phyloP scores from a whole-genome alignment of 1,140 invertebrate species.

The Diuraphis noxia region DNA sequence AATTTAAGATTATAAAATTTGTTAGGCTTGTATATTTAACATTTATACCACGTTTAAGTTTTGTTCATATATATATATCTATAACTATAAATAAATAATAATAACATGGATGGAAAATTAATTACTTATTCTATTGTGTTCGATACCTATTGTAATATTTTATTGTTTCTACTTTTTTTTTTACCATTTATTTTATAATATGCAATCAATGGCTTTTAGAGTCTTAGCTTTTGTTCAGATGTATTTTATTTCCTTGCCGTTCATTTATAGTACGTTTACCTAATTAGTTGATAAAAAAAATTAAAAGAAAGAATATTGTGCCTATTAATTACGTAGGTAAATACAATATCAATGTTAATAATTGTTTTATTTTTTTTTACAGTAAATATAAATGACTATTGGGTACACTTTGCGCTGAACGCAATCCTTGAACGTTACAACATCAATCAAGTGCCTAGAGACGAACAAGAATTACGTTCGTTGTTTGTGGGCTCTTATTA shows the following conservation, averaged over 20 bases:
- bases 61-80: not conserved
- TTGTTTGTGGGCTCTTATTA: not conserved
- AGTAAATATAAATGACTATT: not conserved
- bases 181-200: not conserved
- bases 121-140: not conserved
- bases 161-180: not conserved
- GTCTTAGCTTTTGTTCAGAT: not conserved
- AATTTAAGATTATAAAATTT: not conserved
- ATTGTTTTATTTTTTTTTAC: not conserved
- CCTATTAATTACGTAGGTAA: not conserved
- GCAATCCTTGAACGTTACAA: not conserved
- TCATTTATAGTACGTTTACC: not conserved
- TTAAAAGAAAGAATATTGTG: not conserved
- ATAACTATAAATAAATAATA: too few relatives aligned
- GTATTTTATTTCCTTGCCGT: not conserved
- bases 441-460: not conserved
- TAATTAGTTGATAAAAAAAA: not conserved
- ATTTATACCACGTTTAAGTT: not conserved
- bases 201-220: not conserved
- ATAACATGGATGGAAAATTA: not conserved
- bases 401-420: conserved; percentile 22
- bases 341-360: not conserved
- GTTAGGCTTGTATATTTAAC: not conserved
- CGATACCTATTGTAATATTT: not conserved
- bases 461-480: conserved; percentile 29